Base-by-base conservation (phyloP, 2,888 invertebrate species). In the Teleiodes luculella region DNA sequence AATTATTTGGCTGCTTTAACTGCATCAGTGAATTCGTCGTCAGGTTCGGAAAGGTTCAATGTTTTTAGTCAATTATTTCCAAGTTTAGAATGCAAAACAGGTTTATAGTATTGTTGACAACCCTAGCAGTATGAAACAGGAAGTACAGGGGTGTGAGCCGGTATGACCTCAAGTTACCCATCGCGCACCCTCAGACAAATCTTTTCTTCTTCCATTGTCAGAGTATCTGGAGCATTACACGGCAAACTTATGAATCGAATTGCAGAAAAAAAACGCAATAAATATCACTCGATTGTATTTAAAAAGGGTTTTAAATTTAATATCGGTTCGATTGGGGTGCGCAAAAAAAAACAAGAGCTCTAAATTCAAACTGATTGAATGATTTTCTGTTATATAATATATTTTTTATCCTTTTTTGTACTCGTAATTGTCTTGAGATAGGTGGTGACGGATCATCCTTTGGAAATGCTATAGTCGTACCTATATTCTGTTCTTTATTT, bases 101-200 rank as follows among this genome's bases (percentile, higher is more conserved):
- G n/a, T n/a, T n/a, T n/a, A n/a, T n/a, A n/a, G n/a, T n/a, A n/a
- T n/a, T n/a, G n/a, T 55, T 64, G 81, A 57, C 83, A 88, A 57
- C 88, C 87, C 86, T 86, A 54, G 2, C 33, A 54, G 55, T 37
- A n/a, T n/a, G 59, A 67, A 69, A 74, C 76, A 84, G 88, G 86
- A 88, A 86, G 86, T 83, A 84, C 81, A 87, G 80, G 87, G 88
- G 88, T 87, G 86, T 85, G 87, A 87, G 80, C 73, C 74, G 70
- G 73, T 83, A 80, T 88, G 87, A 89, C 89, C 89, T 88, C 87
- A 87, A 86, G 85, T 85, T 86, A 86, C 87, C 83, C 83, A 85
- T 81, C 78, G 71, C 63, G 76, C 73, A 80, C 85, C 84, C 83
- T 77, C 65, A 71, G 61, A 57, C 53, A 60, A 70, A 64, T 67